Conservation (phyloP, 2,113 vertebrate species). For the Chloropsis hardwickii region DNA sequence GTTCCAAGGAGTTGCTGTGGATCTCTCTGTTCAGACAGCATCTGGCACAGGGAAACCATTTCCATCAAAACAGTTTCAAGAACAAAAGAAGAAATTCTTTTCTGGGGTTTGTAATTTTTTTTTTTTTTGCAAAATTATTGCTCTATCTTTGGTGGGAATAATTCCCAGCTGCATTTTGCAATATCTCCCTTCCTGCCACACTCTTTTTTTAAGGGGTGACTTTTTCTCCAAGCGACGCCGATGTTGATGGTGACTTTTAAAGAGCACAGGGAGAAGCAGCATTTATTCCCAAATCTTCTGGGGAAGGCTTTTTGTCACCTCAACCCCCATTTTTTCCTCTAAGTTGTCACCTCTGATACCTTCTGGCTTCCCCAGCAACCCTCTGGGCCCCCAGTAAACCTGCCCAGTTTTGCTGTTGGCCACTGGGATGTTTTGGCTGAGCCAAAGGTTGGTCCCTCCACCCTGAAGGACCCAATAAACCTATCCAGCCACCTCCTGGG, state of each 20-base stretch:
- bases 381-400: not conserved
- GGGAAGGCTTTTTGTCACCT: not conserved
- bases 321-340: not conserved
- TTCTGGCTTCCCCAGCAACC: not conserved
- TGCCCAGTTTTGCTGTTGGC: not conserved
- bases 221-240: not conserved
- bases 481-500: not conserved
- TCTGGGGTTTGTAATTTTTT: not conserved
- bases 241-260: not conserved
- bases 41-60: not conserved
- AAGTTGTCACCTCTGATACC: not conserved
- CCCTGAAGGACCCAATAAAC: not conserved
- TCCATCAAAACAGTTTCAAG: not conserved
- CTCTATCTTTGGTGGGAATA: not conserved
- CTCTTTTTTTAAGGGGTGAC: not conserved
- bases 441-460: not conserved
- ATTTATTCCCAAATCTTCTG: not conserved
- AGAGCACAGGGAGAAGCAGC: not conserved
- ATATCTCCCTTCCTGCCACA: not conserved
- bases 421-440: not conserved
- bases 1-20: not conserved
- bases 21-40: not conserved
- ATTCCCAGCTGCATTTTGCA: not conserved
- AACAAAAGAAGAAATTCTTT: not conserved
- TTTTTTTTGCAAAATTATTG: not conserved